These are phyloP conservation scores for Thaleichthys pacificus DNA, from an alignment of 2,797 vertebrate genomes.

Conservation along the genomic window DNA sequence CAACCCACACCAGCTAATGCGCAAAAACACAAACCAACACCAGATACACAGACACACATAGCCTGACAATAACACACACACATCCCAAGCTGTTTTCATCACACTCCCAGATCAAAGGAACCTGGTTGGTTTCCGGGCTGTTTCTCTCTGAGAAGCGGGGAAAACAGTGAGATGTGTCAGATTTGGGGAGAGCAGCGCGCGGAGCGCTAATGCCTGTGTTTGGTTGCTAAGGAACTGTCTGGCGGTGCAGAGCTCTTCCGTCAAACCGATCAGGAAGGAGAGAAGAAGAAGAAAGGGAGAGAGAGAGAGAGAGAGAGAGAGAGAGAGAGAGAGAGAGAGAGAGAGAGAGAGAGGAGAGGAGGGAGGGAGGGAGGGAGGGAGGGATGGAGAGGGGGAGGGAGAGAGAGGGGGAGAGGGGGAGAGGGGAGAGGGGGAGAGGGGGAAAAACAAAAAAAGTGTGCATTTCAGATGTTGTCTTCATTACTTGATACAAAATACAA, in stretches of 20 bases:
- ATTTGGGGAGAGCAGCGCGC: conserved; percentile 45
- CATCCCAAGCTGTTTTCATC: conserved; percentile 29
- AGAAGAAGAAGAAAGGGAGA: neutral
- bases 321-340: no score
- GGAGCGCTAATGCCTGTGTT: conserved; percentile 63
- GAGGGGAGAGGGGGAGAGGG: no score
- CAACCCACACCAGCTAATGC: neutral
- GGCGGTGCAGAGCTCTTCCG: conserved; percentile 27
- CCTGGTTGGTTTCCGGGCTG: conserved; percentile 49
- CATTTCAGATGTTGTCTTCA: neutral
- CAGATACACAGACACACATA: neutral
- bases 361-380: neutral
- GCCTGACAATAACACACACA: neutral
- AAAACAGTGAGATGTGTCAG: conserved; percentile 43
- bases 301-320: neutral
- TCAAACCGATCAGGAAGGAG: conserved; percentile 43
- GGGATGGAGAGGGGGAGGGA: neutral
- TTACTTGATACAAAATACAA: neutral
- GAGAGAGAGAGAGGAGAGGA: neutral
- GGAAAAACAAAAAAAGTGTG: no score
- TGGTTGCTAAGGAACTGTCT: conserved; percentile 78
- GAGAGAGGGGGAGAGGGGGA: no score
- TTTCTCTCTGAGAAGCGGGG: conserved; percentile 42
- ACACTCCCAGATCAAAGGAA: conserved; percentile 53
- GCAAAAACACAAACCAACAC: neutral